Evolutionary conservation across 2,888 invertebrate genomes (phyloP).

Genomic region (Maniola hyperantus): DNA sequence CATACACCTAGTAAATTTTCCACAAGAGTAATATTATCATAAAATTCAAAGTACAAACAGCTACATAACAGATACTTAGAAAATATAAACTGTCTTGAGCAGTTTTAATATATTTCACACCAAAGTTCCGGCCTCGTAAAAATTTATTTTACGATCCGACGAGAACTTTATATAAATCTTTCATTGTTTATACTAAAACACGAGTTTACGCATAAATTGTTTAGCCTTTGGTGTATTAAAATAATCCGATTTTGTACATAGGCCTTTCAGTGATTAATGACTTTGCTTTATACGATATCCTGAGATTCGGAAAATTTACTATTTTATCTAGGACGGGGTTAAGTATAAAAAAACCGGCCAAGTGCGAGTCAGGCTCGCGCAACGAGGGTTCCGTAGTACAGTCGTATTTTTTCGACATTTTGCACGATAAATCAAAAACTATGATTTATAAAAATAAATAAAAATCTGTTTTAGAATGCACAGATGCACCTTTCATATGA

Average conservation of each 20-base stretch:
- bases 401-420: no score
- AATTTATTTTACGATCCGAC: constrained; percentile 34
- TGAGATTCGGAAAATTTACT: neutral
- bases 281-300: neutral
- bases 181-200: constrained; percentile 21
- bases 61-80: constrained; percentile 15
- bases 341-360: no score
- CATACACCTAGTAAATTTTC: neutral
- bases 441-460: no score
- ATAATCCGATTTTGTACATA: constrained; percentile 5
- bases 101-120: constrained; percentile 21
- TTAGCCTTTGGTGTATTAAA: constrained; percentile 12
- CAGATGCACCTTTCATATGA: no score
- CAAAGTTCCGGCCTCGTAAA: constrained; percentile 28
- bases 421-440: no score
- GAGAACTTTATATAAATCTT: constrained; percentile 27
- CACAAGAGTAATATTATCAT: neutral
- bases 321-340: neutral
- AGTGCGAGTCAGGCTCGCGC: no score
- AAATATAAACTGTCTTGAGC: constrained; percentile 21
- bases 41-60: constrained; percentile 3
- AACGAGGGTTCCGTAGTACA: no score
- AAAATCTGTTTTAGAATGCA: no score
- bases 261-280: neutral
- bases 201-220: constrained; percentile 13